A percentile compares a stretch with the other conserved stretches of the same genome.
phyloP scores from a whole-genome alignment of 2,797 vertebrate species.

The Glyptemys insculpta region DNA sequence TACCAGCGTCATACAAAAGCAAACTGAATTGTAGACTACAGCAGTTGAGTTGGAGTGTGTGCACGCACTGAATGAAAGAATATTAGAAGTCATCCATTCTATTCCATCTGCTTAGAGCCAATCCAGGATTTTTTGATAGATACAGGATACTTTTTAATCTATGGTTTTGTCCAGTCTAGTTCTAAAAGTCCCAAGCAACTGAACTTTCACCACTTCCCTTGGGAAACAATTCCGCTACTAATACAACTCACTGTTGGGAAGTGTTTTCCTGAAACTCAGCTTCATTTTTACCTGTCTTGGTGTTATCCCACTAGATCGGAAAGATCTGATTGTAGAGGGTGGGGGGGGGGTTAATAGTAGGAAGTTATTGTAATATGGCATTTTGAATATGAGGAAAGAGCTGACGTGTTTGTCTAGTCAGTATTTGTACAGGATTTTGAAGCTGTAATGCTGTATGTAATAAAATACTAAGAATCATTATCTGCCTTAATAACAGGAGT shows the following conservation, averaged over 20 bases:
- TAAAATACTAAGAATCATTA: constrained; percentile 39
- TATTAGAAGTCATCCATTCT: not conserved
- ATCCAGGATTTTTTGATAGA: not conserved
- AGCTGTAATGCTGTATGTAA: not conserved
- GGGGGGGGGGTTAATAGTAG: constrained; percentile 54
- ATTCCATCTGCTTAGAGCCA: not conserved
- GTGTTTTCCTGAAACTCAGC: constrained; percentile 57
- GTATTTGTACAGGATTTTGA: constrained; percentile 22
- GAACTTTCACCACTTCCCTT: constrained; percentile 56
- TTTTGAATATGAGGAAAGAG: constrained; percentile 49
- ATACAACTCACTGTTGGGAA: constrained; percentile 68
- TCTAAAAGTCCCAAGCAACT: constrained; percentile 39
- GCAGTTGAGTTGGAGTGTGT: not conserved
- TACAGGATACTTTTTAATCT: not conserved
- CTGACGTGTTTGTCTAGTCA: constrained; percentile 63
- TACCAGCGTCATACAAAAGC: not conserved
- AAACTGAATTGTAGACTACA: not conserved
- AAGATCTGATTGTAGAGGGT: not conserved
- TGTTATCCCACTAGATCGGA: constrained; percentile 55
- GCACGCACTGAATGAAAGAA: rapidly evolving
- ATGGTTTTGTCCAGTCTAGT: constrained; percentile 2
- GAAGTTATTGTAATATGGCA: constrained; percentile 54
- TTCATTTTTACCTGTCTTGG: constrained; percentile 60
- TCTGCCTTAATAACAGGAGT: too few species aligned
- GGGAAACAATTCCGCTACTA: constrained; percentile 68